phyloP scores from a whole-genome alignment of 2,888 invertebrate species.

The Napeogenes inachia region DNA sequence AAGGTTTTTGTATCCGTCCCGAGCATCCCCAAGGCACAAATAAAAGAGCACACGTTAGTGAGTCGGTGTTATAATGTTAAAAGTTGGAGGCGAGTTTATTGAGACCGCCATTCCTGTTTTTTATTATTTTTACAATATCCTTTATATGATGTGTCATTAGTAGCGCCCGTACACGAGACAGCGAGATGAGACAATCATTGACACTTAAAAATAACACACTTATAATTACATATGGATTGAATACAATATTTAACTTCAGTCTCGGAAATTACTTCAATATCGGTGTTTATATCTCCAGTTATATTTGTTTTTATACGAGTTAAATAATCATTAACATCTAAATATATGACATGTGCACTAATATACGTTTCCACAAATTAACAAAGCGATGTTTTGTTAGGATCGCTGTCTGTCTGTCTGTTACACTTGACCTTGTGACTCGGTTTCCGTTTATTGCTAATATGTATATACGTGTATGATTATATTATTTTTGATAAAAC shows the following conservation, averaged over 20 bases:
- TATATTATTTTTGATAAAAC: no score
- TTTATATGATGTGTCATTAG: constrained; percentile 16
- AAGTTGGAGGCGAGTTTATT: constrained; percentile 17
- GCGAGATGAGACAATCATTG: background rate
- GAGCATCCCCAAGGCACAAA: constrained; percentile 20
- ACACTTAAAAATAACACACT: background rate
- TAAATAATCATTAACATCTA: no score
- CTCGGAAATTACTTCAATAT: no score
- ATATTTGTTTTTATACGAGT: no score
- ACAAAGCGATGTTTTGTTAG: constrained; percentile 19
- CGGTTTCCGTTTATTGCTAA: constrained; percentile 16
- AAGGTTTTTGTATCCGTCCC: background rate
- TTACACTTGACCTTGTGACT: constrained; percentile 2
- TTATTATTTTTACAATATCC: constrained; percentile 7
- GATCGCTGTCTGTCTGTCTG: constrained; percentile 15
- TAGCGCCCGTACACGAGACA: constrained; percentile 33
- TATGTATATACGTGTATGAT: constrained; percentile 7
- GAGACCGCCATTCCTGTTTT: constrained; percentile 8
- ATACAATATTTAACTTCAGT: no score
- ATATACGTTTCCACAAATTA: background rate
- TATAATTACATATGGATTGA: no score
- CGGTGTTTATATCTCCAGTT: no score
- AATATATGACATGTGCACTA: no score
- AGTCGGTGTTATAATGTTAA: constrained; percentile 16
- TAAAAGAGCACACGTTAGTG: constrained; percentile 17